phyloP scores from a whole-genome alignment of 2,888 invertebrate genomes.

The Lasioglossum zephyrum region DNA sequence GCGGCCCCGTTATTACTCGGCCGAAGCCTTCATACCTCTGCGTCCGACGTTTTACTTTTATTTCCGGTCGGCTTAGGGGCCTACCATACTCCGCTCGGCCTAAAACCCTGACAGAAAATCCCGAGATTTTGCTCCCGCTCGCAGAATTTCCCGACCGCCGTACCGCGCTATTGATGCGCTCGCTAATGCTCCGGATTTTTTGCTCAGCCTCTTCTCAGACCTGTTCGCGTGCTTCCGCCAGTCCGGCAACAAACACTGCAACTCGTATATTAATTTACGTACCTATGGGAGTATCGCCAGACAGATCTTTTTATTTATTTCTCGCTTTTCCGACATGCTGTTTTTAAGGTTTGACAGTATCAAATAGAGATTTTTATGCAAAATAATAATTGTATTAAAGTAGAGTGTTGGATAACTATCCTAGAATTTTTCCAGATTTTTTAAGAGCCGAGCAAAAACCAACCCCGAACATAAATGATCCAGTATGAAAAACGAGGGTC shows the following conservation, averaged over 20 bases:
- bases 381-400: no score
- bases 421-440: no score
- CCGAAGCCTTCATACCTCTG: conserved; percentile 46
- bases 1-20: conserved; percentile 56
- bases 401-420: no score
- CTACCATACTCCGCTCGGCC: not conserved
- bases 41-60: conserved; percentile 53
- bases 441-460: no score
- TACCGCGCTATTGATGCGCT: not conserved
- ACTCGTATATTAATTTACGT: not conserved
- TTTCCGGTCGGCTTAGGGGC: conserved; percentile 39
- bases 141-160: not conserved
- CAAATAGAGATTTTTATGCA: not conserved
- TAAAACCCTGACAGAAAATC: conserved; percentile 32
- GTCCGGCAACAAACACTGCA: not conserved
- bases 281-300: not conserved
- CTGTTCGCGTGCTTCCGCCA: not conserved
- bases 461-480: no score
- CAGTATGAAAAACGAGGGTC: no score
- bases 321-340: not conserved
- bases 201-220: not conserved
- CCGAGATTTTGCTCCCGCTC: not conserved
- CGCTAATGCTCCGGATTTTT: not conserved
- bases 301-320: not conserved
- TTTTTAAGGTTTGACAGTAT: no score